These are phyloP conservation scores for Vanessa atalanta DNA, from an alignment of 1,140 invertebrate species.

Conservation along the genomic window DNA sequence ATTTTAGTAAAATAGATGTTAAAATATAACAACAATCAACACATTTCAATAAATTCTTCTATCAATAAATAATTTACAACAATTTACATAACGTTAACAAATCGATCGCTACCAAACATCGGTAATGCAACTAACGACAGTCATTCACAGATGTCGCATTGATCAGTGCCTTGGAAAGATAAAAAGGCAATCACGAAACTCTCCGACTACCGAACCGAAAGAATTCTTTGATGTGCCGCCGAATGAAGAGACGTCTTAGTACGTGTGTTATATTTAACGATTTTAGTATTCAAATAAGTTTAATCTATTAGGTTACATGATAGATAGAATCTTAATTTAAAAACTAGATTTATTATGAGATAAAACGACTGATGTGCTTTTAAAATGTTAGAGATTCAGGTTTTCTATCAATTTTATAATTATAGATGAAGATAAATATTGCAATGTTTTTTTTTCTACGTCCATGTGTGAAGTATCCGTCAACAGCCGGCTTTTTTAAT, in stretches of 20 bases:
- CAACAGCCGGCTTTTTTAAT: slow-evolving; percentile 2
- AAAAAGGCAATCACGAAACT: slow-evolving; percentile 64
- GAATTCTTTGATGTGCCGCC: slow-evolving; percentile 44
- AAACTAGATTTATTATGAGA: not conserved
- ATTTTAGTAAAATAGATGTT: not conserved
- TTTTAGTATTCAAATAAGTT: slow-evolving; percentile 4
- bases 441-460: not conserved
- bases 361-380: not conserved
- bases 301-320: not conserved
- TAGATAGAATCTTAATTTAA: not conserved
- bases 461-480: not conserved
- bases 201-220: slow-evolving; percentile 62
- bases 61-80: slow-evolving; percentile 1
- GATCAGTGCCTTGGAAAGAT: slow-evolving; percentile 51
- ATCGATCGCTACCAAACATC: slow-evolving; percentile 23
- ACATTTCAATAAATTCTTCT: not conserved
- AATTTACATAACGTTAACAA: slow-evolving; percentile 18
- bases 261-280: slow-evolving; percentile 7
- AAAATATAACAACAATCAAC: not conserved
- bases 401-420: not conserved
- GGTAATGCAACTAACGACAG: slow-evolving; percentile 37
- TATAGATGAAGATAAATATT: not conserved
- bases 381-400: not conserved
- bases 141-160: slow-evolving; percentile 50
- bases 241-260: slow-evolving; percentile 32